These are phyloP conservation scores for Condylura cristata DNA, from an alignment of 2,113 vertebrate species.

Conservation along the genomic window DNA sequence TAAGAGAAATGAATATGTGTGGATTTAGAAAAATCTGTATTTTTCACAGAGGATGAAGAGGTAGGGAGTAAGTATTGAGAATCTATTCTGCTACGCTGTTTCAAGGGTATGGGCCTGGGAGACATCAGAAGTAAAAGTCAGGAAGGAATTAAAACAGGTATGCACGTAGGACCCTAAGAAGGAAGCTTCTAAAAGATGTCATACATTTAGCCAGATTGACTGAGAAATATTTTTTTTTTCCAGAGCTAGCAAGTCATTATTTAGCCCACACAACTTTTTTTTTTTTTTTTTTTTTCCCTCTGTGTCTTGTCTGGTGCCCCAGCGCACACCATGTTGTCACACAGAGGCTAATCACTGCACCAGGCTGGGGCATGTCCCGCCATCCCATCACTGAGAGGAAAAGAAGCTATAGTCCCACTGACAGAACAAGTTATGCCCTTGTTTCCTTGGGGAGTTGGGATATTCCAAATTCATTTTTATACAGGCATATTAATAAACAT, in stretches of 20 bases:
- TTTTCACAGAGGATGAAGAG: neutral
- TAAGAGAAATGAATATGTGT: neutral
- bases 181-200: neutral
- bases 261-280: neutral
- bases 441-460: neutral
- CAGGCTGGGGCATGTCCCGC: fast-evolving
- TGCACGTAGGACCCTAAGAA: neutral
- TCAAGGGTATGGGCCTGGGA: neutral
- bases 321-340: neutral
- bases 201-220: neutral
- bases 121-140: neutral
- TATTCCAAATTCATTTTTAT: neutral
- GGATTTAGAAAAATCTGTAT: neutral
- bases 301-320: neutral
- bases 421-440: neutral
- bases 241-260: neutral
- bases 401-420: neutral
- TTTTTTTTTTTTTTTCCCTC: too few relatives aligned
- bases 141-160: neutral
- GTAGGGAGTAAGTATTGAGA: neutral
- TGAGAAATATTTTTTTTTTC: neutral
- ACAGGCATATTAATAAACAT: neutral
- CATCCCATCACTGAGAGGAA: neutral
- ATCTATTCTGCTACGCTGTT: neutral
- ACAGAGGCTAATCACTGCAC: neutral